Conservation (phyloP, 2,113 vertebrate species). For the Girardinichthys multiradiatus region DNA sequence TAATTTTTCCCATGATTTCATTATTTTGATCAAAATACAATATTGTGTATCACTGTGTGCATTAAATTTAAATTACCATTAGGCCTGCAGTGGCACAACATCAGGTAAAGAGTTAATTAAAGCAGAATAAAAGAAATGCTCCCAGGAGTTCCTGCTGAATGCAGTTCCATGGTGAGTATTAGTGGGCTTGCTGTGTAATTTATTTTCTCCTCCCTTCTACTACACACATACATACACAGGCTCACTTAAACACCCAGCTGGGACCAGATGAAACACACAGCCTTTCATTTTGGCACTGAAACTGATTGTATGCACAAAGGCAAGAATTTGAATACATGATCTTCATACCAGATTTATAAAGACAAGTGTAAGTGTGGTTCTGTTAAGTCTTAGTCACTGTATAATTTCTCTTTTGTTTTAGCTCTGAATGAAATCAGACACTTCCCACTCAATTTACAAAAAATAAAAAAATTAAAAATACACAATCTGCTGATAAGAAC, state of each 20-base stretch:
- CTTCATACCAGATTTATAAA: background rate
- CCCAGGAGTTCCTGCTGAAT: constrained; percentile 38
- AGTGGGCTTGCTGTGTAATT: constrained; percentile 21
- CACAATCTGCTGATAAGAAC: background rate
- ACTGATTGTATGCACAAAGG: background rate
- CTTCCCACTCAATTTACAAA: background rate
- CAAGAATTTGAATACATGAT: background rate
- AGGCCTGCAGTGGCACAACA: constrained; percentile 29
- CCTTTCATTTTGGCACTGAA: background rate
- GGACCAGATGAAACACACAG: background rate
- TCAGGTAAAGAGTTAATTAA: constrained; percentile 62
- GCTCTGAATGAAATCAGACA: background rate
- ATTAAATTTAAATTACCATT: constrained; percentile 44
- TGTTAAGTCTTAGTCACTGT: background rate
- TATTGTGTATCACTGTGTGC: constrained; percentile 17
- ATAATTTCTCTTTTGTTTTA: background rate
- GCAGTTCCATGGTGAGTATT: constrained; percentile 44
- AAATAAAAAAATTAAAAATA: no score
- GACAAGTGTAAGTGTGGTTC: background rate
- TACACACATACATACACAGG: background rate
- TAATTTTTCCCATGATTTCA: constrained; percentile 32
- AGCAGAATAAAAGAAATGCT: constrained; percentile 46
- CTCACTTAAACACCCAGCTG: background rate
- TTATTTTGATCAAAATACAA: constrained; percentile 26
- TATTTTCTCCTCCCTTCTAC: background rate